Conservation (phyloP, 2,797 vertebrate genomes). For the Distichodus sexfasciatus region DNA sequence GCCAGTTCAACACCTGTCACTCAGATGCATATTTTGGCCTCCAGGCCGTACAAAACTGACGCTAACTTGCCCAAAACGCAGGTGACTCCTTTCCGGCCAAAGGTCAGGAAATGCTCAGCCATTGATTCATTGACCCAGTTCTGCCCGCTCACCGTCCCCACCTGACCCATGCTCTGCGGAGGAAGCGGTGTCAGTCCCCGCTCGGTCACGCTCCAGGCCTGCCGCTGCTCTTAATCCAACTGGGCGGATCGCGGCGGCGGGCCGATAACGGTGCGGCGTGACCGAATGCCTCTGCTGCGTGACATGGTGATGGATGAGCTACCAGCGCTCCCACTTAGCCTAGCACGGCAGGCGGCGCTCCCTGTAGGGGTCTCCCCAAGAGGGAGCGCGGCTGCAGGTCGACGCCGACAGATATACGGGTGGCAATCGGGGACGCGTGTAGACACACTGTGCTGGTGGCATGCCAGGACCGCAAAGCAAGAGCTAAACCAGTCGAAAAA, state of each 20-base stretch:
- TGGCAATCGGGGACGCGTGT: background rate
- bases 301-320: slow-evolving; percentile 31
- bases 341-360: background rate
- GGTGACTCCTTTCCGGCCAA: background rate
- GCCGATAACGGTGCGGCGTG: slow-evolving; percentile 2
- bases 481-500: too few species aligned
- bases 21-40: too few species aligned
- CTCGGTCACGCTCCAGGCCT: background rate
- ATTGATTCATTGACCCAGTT: background rate
- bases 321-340: slow-evolving; percentile 8
- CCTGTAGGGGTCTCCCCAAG: slow-evolving; percentile 5
- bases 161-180: background rate
- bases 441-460: background rate
- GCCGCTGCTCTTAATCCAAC: background rate
- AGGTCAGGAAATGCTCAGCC: background rate
- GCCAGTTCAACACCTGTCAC: too few species aligned
- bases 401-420: background rate
- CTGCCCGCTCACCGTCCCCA: background rate
- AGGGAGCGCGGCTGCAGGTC: background rate
- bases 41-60: background rate
- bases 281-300: slow-evolving; percentile 2
- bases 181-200: background rate
- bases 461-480: background rate
- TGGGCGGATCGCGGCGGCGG: background rate
- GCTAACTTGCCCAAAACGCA: background rate